Percentiles rank a stretch among this genome's conserved stretches.
Evolutionary conservation across 2,113 vertebrate genomes (phyloP).

Genomic region (Larimichthys crocea): DNA sequence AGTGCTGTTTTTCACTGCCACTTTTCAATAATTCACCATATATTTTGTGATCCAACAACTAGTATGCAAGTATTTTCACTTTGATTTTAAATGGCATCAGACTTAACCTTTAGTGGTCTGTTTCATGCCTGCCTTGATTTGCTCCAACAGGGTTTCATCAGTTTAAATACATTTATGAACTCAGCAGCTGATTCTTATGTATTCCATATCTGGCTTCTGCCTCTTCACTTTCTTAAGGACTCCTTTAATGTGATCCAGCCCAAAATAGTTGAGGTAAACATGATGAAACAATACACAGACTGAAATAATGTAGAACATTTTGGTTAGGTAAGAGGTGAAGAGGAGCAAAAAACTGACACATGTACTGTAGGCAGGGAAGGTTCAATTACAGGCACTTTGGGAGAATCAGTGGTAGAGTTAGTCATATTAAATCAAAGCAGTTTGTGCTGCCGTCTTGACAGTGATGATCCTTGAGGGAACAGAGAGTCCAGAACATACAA

Average conservation of each 20-base stretch:
- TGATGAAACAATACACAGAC: neutral
- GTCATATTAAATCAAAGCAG: too few species aligned
- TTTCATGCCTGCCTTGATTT: neutral
- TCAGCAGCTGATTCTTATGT: neutral
- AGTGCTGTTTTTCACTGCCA: neutral
- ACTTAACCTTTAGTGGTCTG: neutral
- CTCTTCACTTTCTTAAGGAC: neutral
- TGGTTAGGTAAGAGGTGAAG: too few species aligned
- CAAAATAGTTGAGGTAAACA: neutral
- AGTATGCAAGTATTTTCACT: neutral
- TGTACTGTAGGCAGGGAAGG: too few species aligned
- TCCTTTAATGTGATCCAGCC: neutral
- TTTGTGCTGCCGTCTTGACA: too few species aligned
- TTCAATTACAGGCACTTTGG: too few species aligned
- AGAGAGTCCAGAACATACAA: too few species aligned
- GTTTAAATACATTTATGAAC: neutral
- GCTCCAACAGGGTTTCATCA: neutral
- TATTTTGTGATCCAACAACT: neutral
- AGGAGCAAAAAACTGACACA: too few species aligned
- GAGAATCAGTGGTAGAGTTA: too few species aligned
- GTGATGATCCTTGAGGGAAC: too few species aligned
- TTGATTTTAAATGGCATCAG: neutral
- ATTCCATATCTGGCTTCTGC: neutral
- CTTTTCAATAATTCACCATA: neutral
- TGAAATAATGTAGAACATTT: too few species aligned